Evolutionary conservation across 2,113 vertebrate genomes (phyloP), one percentile per base, ranked within the genome.

Genomic region (Burhinus oedicnemus): DNA sequence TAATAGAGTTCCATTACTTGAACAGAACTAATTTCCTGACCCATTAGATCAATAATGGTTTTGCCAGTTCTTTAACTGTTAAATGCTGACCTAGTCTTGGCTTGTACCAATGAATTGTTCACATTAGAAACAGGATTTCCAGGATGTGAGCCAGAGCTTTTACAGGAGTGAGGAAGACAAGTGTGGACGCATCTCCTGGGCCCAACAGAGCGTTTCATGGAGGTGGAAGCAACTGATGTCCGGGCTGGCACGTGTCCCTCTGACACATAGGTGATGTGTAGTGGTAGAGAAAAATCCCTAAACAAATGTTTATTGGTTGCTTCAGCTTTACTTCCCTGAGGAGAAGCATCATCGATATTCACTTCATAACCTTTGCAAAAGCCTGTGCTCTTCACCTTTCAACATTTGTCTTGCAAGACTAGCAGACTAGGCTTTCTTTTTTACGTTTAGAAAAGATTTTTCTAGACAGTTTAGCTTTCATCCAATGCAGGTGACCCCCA

Each of bases 1-100:
- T 88, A 89, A 61, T 83, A 72, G 17, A 74, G 58, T 81, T 77
- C 49, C 60, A 72, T 87, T 80, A 70, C 38, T 77, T 66, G 60
- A 85, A 70, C 58, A 74, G 64, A 32, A 58, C 88, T 89, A 65
- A 79, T 91, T 97, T 96, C 83, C 87, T 92, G 60, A 85, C 65
- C 47, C 47, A 27, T 92, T 84, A 92, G 74, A 57, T 75, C 69
- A 84, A n/a, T 75, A 92, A 91, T 76, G 44, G 19, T 68, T 96
- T 90, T 90, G 15, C 87, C 71, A 89, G 61, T 89, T 91, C 61
- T 89, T 78, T 54, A 71, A 68, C 65, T 91, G 57, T 84, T 92
- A 69, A 93, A 66, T 49, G 55, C 69, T 95, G 89, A 87, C 83
- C 80, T 54, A 58, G 21, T 72, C 49, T 91, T 93, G 69, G 87